These are phyloP conservation scores for Brachyalestes nurse DNA, from an alignment of 2,797 vertebrate species.

Conservation along the genomic window DNA sequence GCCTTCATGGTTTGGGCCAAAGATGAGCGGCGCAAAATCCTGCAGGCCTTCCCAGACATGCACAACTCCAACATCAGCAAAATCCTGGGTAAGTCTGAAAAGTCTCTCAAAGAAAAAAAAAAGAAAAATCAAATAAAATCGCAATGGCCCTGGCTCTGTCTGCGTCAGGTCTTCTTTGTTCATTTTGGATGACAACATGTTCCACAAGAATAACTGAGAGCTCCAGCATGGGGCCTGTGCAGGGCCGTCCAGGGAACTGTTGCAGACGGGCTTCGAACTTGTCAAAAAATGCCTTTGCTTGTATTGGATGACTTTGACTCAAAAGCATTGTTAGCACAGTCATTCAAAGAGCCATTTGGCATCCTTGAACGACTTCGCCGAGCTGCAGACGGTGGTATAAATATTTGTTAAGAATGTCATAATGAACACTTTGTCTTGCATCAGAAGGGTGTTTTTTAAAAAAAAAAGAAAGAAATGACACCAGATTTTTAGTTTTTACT, in stretches of 20 bases:
- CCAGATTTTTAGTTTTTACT: neutral
- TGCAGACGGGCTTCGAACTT: slow-evolving; percentile 25
- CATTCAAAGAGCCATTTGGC: slow-evolving; percentile 22
- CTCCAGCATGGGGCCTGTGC: neutral
- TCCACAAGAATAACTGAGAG: slow-evolving; percentile 37
- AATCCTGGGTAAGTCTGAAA: slow-evolving; percentile 90
- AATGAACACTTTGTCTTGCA: slow-evolving; percentile 13
- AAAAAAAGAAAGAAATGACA: neutral
- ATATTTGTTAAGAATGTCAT: slow-evolving; percentile 10
- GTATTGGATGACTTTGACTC: slow-evolving; percentile 31
- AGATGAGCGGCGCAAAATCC: slow-evolving; percentile 98
- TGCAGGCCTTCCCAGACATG: slow-evolving; percentile 99
- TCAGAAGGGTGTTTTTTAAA: neutral
- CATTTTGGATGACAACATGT: slow-evolving; percentile 32
- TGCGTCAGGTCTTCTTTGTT: slow-evolving; percentile 27
- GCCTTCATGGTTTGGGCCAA: slow-evolving; percentile 99
- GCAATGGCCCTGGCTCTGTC: slow-evolving; percentile 9
- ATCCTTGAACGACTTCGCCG: slow-evolving; percentile 2
- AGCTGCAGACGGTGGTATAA: slow-evolving; percentile 3
- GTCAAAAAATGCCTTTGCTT: slow-evolving; percentile 39
- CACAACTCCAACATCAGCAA: slow-evolving; percentile 99
- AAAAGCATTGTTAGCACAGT: slow-evolving; percentile 23
- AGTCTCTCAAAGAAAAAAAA: slow-evolving; percentile 37
- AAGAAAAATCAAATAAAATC: too few species aligned
- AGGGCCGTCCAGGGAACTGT: slow-evolving; percentile 37